Evolutionary conservation across 2,113 vertebrate genomes (phyloP), one percentile per base, ranked within the genome.

Genomic region (Fregata magnificens): DNA sequence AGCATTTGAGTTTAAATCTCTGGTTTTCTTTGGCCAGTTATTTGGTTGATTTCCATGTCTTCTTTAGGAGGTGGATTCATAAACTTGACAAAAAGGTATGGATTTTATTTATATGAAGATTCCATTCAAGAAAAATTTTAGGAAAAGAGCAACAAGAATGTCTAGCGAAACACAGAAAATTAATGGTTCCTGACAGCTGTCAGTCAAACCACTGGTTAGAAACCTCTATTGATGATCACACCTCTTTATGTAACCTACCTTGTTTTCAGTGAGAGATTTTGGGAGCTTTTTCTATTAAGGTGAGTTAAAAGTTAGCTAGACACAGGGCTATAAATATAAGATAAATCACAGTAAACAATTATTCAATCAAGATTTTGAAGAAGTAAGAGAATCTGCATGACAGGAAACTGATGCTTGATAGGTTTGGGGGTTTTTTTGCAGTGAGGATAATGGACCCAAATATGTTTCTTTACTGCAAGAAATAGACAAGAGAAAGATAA

Each of bases 181-280:
- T 0, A 36, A 28, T 56, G 5, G 3, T 34, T 82, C 29, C 53
- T 76, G 42, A 20, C n/a, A 80, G 24, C 16, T 72, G 8, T 47
- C 10, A 5, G 34, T 56, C 29, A 85, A 82, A 61, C 32, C 24
- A 44, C 44, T 59, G 6, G 7, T 38, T 52, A 53, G 58, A 83
- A 86, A 58, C 10, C 0, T 1, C 52, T 87, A 1, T 2, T 63
- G 55, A 56, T 45, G 29, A 59, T 42, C 29, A 50, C 28, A 73
- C 3, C 11, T 59, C 22, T 87, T 49, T 38, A 13, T 49, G 40
- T 14, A 77, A 65, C 34, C 16, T 26, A 15, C n/a, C 36, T 77
- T 56, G 6, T 63, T 96, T 96, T 92, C 87, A 84, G 17, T 49
- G 45, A 71, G 25, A 94, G 70, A 93, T 87, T 95, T 95, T 50